Evolutionary conservation across 2,888 invertebrate species (phyloP).

Genomic region (Tetropium fuscum): DNA sequence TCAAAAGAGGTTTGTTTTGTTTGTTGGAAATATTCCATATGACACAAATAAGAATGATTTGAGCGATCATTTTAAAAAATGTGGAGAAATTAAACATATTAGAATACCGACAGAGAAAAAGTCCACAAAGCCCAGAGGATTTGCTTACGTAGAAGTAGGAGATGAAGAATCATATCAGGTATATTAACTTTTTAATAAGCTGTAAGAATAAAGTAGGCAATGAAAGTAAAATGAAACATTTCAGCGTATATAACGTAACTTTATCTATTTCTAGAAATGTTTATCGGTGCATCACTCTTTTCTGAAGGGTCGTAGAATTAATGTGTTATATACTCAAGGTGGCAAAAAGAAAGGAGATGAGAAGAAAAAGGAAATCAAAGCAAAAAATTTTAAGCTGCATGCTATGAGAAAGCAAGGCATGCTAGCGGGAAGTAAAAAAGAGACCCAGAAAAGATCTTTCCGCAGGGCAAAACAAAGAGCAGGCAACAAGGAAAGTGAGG

Average conservation of each 20-base stretch:
- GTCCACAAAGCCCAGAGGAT: conserved; percentile 62
- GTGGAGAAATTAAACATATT: conserved; percentile 60
- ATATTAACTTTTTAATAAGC: no score
- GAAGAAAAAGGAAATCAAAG: conserved; percentile 57
- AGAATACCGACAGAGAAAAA: conserved; percentile 61
- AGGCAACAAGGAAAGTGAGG: neutral
- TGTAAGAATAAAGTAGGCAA: no score
- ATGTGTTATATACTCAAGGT: conserved; percentile 63
- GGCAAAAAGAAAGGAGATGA: conserved; percentile 60
- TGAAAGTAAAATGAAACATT: no score
- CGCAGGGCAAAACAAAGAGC: conserved; percentile 49
- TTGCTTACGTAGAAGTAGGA: conserved; percentile 65
- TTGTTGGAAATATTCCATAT: conserved; percentile 66
- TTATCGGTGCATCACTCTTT: conserved; percentile 64
- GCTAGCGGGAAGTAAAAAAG: conserved; percentile 60
- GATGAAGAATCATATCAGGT: conserved; percentile 65
- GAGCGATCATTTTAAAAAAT: conserved; percentile 65
- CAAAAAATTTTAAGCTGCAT: conserved; percentile 65
- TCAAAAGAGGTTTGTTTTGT: conserved; percentile 62
- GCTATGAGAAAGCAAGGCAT: conserved; percentile 64
- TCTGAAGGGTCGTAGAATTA: conserved; percentile 63
- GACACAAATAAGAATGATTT: conserved; percentile 61
- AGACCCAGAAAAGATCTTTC: conserved; percentile 56
- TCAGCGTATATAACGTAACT: no score
- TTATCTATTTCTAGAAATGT: conserved; percentile 62